Evolutionary conservation across 2,888 invertebrate species (phyloP).

Genomic region (Pantelozetes paolii): DNA sequence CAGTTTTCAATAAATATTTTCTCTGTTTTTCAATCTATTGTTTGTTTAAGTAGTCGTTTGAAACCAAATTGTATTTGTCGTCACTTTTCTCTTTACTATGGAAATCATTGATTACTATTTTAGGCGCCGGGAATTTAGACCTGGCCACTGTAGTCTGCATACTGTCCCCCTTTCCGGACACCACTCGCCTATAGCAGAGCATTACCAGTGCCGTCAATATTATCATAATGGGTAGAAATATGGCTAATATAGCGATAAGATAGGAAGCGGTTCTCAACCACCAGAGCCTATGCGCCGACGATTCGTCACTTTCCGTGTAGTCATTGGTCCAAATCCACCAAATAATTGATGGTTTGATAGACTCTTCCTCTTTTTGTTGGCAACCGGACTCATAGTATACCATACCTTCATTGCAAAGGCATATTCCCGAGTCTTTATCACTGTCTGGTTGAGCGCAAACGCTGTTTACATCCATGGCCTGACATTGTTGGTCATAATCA

Average conservation of each 20-base stretch:
- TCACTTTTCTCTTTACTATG: neutral
- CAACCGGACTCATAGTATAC: neutral
- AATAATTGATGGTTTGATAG: neutral
- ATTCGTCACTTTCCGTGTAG: neutral
- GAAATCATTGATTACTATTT: neutral
- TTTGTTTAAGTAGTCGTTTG: neutral
- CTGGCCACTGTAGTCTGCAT: neutral
- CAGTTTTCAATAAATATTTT: no score
- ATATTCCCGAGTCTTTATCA: neutral
- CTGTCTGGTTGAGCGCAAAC: neutral
- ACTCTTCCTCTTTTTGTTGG: neutral
- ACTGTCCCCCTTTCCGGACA: neutral
- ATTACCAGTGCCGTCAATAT: neutral
- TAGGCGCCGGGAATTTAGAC: neutral
- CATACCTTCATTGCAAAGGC: neutral
- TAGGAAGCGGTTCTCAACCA: neutral
- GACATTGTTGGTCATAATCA: constrained; percentile 23
- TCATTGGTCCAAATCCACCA: constrained; percentile 18
- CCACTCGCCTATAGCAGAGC: neutral
- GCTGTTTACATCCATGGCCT: constrained; percentile 11
- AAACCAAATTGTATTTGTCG: constrained; percentile 13
- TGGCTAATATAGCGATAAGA: neutral
- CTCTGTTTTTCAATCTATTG: neutral
- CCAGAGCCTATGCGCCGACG: neutral
- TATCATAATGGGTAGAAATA: neutral